Conservation (phyloP, 2,888 invertebrate genomes). For the Acrocera orbiculus region DNA sequence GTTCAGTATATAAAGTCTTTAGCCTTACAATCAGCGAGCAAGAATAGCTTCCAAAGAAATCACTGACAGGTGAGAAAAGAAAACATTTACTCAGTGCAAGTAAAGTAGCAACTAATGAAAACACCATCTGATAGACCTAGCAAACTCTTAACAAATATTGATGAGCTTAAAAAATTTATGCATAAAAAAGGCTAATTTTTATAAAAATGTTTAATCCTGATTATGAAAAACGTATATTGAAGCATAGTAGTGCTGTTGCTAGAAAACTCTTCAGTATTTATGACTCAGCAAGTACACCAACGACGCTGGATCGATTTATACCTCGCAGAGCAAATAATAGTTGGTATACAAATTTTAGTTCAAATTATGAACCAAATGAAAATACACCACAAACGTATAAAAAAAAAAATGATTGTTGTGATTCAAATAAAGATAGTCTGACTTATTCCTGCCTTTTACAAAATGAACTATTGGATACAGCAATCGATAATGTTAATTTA, state of each 20-base stretch:
- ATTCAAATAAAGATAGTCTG: constrained; percentile 63
- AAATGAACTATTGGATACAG: constrained; percentile 85
- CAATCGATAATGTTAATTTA: constrained; percentile 65
- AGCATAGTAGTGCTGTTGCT: constrained; percentile 44
- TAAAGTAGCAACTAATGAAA: too few species aligned
- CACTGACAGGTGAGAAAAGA: too few species aligned
- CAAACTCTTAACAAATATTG: too few species aligned
- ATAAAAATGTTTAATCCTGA: constrained; percentile 63
- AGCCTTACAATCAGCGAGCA: too few species aligned
- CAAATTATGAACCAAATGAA: constrained; percentile 37
- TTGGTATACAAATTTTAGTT: constrained; percentile 71
- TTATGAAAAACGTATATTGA: constrained; percentile 58
- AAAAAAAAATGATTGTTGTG: constrained; percentile 37
- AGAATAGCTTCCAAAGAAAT: too few species aligned
- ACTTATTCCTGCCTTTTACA: constrained; percentile 87
- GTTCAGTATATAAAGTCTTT: too few species aligned
- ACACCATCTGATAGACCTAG: too few species aligned
- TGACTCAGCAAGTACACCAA: constrained; percentile 25
- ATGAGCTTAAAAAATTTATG: too few species aligned
- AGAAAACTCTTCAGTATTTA: constrained; percentile 31
- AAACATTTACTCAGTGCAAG: too few species aligned
- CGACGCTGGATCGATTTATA: constrained; percentile 65
- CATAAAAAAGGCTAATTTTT: too few species aligned
- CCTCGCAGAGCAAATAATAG: constrained; percentile 78
- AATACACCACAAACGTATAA: constrained; percentile 33